Evolutionary conservation across 2,113 vertebrate genomes (phyloP), one percentile per base, ranked within the genome.

Genomic region (Jacana jacana): DNA sequence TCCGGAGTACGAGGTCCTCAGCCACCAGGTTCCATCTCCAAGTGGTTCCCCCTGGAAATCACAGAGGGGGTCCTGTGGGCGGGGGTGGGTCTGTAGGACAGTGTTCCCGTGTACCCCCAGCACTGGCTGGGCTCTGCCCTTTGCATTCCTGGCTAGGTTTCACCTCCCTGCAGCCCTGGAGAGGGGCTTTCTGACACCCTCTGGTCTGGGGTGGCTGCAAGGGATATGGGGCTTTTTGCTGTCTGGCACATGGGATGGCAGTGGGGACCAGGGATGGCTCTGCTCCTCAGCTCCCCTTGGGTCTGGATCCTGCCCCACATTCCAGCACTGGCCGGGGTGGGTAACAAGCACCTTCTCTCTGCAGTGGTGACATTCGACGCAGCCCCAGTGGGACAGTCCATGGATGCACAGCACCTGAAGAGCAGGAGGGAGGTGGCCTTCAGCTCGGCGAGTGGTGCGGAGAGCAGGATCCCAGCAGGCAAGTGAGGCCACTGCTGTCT

Each of bases 271-370:
- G 2, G 42, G 33, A 51, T 49, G 64, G 25, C 35, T 49, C 55
- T 1, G 0, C 44, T 82, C 39, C 51, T 9, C 30, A 11, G 57
- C 20, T 40, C 18, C 44, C 57, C 44, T 40, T 2, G 2, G 92
- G 46, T 63, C 48, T 23, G 10, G 35, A 9, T 44, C 28, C 63
- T 76, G 60, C 35, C 87, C 73, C 66, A 0, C 0, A 3, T 30
- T 44, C 25, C 37, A 10, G 65, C 0, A 0, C 27, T 13, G 77
- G 39, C 40, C 0, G 0, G 6, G 37, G 0, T 0, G 13, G 63
- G 60, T 96, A 69, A 96, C 72, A 19, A 12, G 19, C 15, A 0
- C 68, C 33, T 68, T 96, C 71, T 95, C 76, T 94, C 82, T 2
- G 2, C 96, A 96, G 96, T 64, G 76, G 76, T 90, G 35, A 93